phyloP scores from a whole-genome alignment of 2,797 vertebrate species.

The Propithecus deckenii region DNA sequence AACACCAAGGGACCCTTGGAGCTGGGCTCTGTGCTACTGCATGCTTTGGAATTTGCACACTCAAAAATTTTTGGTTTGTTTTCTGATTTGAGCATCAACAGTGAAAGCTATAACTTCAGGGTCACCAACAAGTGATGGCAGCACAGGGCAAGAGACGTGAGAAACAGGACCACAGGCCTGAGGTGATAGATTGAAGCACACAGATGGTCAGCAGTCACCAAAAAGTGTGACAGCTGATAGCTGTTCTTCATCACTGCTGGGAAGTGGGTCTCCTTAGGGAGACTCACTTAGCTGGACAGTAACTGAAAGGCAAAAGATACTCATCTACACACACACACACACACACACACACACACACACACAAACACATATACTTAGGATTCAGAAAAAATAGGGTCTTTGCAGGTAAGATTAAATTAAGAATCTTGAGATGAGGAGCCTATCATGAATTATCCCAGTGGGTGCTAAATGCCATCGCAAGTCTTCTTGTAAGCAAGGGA shows the following conservation, averaged over 20 bases:
- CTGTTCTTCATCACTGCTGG: not conserved
- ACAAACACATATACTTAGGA: not conserved
- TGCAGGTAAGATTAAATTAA: not conserved
- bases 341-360: no score
- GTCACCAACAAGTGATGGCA: not conserved
- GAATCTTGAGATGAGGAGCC: not conserved
- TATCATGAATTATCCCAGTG: not conserved
- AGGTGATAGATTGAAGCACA: no score
- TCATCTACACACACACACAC: not conserved
- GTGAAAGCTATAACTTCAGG: not conserved
- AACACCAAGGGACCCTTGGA: fast-evolving
- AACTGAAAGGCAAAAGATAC: not conserved
- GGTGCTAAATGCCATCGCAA: not conserved
- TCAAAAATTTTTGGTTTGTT: not conserved
- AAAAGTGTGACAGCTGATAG: not conserved
- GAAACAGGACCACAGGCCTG: not conserved
- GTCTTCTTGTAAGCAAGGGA: not conserved
- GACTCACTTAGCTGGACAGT: not conserved
- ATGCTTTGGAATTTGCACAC: not conserved
- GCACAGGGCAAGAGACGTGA: not conserved
- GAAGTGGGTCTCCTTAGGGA: not conserved
- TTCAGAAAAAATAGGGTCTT: not conserved
- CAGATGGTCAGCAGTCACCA: no score
- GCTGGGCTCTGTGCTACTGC: not conserved
- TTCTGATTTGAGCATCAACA: not conserved